Percentiles rank a stretch among this genome's conserved stretches.
These are phyloP conservation scores for Knipowitschia caucasica DNA, from an alignment of 2,797 vertebrate genomes.

Conservation along the genomic window DNA sequence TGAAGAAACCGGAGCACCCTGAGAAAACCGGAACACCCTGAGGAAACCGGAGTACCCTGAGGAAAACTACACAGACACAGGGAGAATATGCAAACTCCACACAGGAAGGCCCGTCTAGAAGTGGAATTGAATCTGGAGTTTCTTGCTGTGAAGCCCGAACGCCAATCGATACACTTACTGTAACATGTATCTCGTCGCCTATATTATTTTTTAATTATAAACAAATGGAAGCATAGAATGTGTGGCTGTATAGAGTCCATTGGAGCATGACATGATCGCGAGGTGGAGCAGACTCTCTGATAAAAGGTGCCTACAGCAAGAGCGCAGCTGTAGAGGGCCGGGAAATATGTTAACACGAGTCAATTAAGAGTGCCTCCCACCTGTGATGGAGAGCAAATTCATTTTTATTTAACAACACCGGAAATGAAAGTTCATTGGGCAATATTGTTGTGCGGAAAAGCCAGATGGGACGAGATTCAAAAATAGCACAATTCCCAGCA, in stretches of 20 bases:
- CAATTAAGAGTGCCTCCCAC: conserved; percentile 76
- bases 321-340: conserved; percentile 71
- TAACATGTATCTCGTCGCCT: too few relatives aligned
- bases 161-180: too few relatives aligned
- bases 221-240: not conserved
- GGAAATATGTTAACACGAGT: conserved; percentile 72
- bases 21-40: too few relatives aligned
- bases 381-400: conserved; percentile 77
- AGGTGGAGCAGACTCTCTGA: conserved; percentile 47
- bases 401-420: conserved; percentile 75
- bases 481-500: conserved; percentile 63
- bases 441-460: conserved; percentile 67
- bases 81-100: too few relatives aligned
- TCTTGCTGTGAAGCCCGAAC: too few relatives aligned
- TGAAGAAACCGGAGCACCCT: too few relatives aligned
- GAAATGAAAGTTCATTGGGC: conserved; percentile 76
- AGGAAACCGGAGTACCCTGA: too few relatives aligned
- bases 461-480: conserved; percentile 77
- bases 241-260: conserved; percentile 21
- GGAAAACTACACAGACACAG: too few relatives aligned
- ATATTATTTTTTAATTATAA: not conserved
- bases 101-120: too few relatives aligned
- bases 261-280: conserved; percentile 52
- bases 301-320: conserved; percentile 60
- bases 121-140: too few relatives aligned